Evolutionary conservation across 2,797 vertebrate genomes (phyloP).

Genomic region (Eulemur albifrons): DNA sequence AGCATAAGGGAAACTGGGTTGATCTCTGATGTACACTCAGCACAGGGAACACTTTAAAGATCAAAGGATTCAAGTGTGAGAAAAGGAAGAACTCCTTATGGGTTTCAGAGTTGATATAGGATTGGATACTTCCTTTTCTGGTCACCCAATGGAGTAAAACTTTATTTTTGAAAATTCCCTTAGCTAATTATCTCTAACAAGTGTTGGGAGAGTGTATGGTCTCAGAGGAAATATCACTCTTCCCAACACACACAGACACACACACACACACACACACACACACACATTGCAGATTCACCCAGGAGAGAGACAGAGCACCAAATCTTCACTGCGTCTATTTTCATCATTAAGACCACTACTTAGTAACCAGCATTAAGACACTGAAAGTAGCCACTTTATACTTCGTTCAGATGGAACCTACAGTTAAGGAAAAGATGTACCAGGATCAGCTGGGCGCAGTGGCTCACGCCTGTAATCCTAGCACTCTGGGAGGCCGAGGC

Average conservation of each 20-base stretch:
- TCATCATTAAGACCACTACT: background rate
- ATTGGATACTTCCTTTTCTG: background rate
- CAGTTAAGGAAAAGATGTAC: background rate
- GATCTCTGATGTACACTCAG: background rate
- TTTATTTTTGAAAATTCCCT: constrained; percentile 8
- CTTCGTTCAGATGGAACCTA: background rate
- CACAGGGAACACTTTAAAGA: background rate
- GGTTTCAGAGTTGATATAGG: background rate
- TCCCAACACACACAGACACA: background rate
- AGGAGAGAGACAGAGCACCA: background rate
- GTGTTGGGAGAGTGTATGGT: background rate
- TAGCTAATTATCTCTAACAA: constrained; percentile 65
- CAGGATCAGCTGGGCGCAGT: background rate
- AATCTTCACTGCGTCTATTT: background rate
- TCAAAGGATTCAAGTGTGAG: background rate
- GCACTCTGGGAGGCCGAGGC: no score
- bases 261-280: background rate
- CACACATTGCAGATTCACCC: background rate
- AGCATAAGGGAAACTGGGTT: background rate
- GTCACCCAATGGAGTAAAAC: background rate
- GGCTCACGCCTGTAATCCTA: no score
- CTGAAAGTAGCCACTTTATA: background rate
- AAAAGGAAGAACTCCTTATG: background rate
- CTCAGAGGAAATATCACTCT: constrained; percentile 52
- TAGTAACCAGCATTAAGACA: background rate